Evolutionary conservation across 2,113 vertebrate species (phyloP).

Genomic region (Speoplatyrhinus poulsoni): DNA sequence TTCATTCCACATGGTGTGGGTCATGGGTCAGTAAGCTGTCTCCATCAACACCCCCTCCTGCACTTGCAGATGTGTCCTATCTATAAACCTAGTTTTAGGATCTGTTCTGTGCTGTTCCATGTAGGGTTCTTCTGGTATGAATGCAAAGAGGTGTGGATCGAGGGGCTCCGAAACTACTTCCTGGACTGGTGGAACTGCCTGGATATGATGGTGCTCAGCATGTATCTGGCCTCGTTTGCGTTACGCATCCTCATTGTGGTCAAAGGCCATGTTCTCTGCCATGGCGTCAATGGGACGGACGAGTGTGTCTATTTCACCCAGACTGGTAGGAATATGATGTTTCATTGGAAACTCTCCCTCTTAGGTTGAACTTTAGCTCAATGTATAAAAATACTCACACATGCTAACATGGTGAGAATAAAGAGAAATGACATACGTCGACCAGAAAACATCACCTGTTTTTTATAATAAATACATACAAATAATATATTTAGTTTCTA

Average conservation of each 20-base stretch:
- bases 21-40: constrained; percentile 78
- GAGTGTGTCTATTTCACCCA: constrained; percentile 84
- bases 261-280: constrained; percentile 79
- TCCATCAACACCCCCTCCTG: not conserved
- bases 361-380: no score
- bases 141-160: constrained; percentile 92
- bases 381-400: no score
- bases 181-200: constrained; percentile 91
- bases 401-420: no score
- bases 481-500: no score
- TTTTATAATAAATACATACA: not conserved
- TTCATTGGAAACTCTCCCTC: no score
- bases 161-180: constrained; percentile 85
- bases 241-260: constrained; percentile 81
- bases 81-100: not conserved
- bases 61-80: not conserved
- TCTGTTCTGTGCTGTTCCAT: not conserved
- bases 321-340: constrained; percentile 71
- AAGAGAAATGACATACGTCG: no score
- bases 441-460: not conserved
- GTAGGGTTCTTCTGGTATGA: constrained; percentile 91
- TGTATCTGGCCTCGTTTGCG: constrained; percentile 86
- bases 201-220: constrained; percentile 87
- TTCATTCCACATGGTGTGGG: constrained; percentile 91
- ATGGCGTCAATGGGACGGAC: constrained; percentile 19